phyloP scores from a whole-genome alignment of 2,797 vertebrate species.

The Hylomyscus alleni region DNA sequence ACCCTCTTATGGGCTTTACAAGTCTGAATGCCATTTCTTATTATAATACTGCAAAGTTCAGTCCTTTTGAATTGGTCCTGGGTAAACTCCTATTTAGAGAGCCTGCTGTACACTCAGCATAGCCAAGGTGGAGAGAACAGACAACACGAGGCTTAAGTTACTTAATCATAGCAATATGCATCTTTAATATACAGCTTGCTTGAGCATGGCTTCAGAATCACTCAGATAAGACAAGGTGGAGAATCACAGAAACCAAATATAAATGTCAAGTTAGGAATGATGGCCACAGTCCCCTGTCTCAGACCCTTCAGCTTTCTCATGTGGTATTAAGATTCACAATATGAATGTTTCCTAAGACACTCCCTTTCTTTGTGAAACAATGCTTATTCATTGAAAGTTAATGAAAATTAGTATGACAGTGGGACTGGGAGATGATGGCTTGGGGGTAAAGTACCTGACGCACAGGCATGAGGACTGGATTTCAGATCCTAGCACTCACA shows the following conservation, averaged over 20 bases:
- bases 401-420: constrained; percentile 51
- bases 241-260: neutral
- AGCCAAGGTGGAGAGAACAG: neutral
- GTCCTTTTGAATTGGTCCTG: neutral
- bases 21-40: neutral
- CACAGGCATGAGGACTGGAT: neutral
- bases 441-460: neutral
- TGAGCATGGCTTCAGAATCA: neutral
- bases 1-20: neutral
- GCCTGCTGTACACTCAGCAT: neutral
- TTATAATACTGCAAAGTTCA: neutral
- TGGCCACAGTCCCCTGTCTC: neutral
- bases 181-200: neutral
- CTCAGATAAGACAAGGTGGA: constrained; percentile 29
- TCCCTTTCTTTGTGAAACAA: neutral
- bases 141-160: neutral
- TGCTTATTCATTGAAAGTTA: neutral
- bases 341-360: neutral
- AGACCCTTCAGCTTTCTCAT: neutral
- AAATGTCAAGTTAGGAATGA: neutral
- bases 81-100: constrained; percentile 41
- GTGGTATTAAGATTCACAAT: neutral
- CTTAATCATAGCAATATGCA: neutral
- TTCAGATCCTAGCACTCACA: neutral
- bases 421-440: neutral